phyloP scores from a whole-genome alignment of 2,113 vertebrate genomes.

The Isichthys henryi region DNA sequence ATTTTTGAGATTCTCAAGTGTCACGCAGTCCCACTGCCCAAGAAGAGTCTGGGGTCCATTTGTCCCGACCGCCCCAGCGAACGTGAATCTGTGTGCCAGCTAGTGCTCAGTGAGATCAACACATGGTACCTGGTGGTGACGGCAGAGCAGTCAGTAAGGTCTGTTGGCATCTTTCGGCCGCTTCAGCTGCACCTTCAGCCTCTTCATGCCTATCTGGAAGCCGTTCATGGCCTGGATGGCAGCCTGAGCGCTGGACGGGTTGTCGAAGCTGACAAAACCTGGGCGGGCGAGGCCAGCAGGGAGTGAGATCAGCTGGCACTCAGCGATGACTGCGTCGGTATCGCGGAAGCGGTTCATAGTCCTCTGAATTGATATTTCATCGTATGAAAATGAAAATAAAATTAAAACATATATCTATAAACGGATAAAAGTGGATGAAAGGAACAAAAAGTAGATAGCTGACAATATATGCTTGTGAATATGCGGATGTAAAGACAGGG shows the following conservation, averaged over 20 bases:
- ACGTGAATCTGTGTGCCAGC: background rate
- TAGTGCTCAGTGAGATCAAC: background rate
- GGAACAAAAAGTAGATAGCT: background rate
- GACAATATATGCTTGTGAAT: background rate
- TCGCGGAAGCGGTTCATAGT: background rate
- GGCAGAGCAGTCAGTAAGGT: conserved; percentile 83
- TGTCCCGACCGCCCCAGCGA: background rate
- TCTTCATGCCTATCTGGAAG: conserved; percentile 98
- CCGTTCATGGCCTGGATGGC: conserved; percentile 98
- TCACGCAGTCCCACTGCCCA: background rate
- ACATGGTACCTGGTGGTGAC: conserved; percentile 64
- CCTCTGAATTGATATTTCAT: background rate
- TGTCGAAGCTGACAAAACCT: conserved; percentile 99
- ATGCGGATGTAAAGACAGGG: conserved; percentile 32
- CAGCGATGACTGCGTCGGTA: background rate
- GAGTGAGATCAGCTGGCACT: background rate
- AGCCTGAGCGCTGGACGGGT: conserved; percentile 94
- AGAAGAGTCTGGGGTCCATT: background rate
- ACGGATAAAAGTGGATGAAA: background rate
- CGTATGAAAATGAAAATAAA: background rate
- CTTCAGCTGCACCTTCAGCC: conserved; percentile 97
- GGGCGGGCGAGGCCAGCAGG: conserved; percentile 11
- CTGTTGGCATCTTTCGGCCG: conserved; percentile 95
- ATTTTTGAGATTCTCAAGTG: background rate
- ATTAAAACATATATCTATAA: conserved; percentile 13